These are phyloP conservation scores for Heteractis magnifica DNA, from an alignment of 92 coral and sea anemone species.

Conservation along the genomic window DNA sequence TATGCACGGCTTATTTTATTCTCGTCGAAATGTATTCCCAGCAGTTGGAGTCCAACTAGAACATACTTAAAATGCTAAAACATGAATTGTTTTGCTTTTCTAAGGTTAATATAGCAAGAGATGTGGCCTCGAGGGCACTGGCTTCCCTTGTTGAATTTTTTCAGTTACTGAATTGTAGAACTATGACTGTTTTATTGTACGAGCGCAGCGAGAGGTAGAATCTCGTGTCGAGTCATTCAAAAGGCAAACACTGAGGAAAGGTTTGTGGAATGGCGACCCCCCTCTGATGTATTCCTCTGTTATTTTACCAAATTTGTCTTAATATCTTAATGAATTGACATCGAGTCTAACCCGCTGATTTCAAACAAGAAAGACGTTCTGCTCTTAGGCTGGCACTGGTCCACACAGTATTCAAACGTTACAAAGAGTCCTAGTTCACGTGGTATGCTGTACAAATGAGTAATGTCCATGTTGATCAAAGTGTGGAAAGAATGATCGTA, in stretches of 20 bases:
- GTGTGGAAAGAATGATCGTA: neutral
- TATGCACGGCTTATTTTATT: neutral
- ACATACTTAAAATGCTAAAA: slow-evolving; percentile 15
- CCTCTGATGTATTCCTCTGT: slow-evolving; percentile 1
- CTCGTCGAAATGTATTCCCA: slow-evolving; percentile 15
- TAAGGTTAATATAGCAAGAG: slow-evolving; percentile 6
- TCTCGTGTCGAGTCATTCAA: neutral
- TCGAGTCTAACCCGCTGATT: neutral
- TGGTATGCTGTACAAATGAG: neutral
- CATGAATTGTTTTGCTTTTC: slow-evolving; percentile 26
- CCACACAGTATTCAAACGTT: too few relatives aligned
- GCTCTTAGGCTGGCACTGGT: too few relatives aligned
- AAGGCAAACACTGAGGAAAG: neutral
- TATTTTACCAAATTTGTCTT: slow-evolving; percentile 2
- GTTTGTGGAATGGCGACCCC: slow-evolving; percentile 30
- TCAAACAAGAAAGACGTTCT: neutral
- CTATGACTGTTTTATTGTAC: slow-evolving; percentile 18
- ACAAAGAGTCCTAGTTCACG: neutral
- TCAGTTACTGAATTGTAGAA: slow-evolving; percentile 15
- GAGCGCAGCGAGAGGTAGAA: slow-evolving; percentile 11
- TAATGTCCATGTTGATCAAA: neutral
- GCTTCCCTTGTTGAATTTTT: slow-evolving; percentile 22
- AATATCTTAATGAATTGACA: neutral
- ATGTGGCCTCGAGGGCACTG: slow-evolving; percentile 14
- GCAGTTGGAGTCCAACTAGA: slow-evolving; percentile 36